Evolutionary conservation across 2,113 vertebrate species (phyloP), one percentile per base, ranked within the genome.

Genomic region (Microtus montanus): DNA sequence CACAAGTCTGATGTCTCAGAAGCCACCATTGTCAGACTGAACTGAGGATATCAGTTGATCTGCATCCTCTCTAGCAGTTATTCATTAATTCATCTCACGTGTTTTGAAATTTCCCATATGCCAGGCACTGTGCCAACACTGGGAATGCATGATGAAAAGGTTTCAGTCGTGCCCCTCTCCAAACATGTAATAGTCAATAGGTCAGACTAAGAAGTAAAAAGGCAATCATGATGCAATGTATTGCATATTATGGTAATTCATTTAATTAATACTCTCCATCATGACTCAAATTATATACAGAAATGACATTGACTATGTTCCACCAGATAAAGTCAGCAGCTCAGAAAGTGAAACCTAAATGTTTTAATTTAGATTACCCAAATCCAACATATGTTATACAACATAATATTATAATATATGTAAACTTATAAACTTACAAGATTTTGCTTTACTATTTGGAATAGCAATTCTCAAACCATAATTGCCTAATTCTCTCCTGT

Each of bases 361-460:
- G 54, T 84, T 90, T 91, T 91, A 74, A 71, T 71, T 83, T 71
- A 61, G 68, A 90, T 87, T 93, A 87, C 26, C 11, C 33, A 94
- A 93, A 73, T 63, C 24, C 80, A 44, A 80, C 89, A 41, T 2
- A 71, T 3, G 28, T 44, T 49, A 47, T 41, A 95, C 95, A 87
- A 95, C 95, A 87, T 44, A 91, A 63, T 41, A 78, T 19, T 68
- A 14, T 61, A 87, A 24, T 86, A 68, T 47, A 47, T 61, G 38
- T 38, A 58, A 58, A 58, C 58, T 58, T 58, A 47, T 66, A 95
- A 91, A 93, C 74, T 89, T 87, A 54, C 41, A 75, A 13, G 84
- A 91, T 91, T 96, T 38, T 87, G 15, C 70, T 94, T 96, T 96
- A 64, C 86, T 95, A 35, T 97, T 96, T 96, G 91, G 87, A 95